Evolutionary conservation across 2,113 vertebrate genomes (phyloP), one percentile per base, ranked within the genome.

Genomic region (Pomatorhinus ruficollis): DNA sequence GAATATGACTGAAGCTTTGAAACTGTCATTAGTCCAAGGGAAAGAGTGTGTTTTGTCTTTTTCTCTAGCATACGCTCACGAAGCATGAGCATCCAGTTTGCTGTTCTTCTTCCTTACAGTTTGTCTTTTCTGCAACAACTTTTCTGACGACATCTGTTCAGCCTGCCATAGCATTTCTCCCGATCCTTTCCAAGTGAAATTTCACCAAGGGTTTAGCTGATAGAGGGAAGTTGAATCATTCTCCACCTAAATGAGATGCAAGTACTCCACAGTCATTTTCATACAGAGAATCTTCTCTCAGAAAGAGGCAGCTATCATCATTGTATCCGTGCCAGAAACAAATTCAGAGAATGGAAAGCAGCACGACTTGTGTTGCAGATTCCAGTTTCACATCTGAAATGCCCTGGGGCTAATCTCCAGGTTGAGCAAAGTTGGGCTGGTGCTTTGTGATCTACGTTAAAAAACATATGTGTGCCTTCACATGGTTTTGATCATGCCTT

Each of bases 391-490:
- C 13, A 44, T 50, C 17, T 78, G 56, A 84, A 78, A 50, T 33
- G 47, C 56, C 9, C 1, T 37, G 22, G 10, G 52, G 30, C 18
- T 84, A 28, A 78, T 39, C 42, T 77, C 35, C 37, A 35, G n/a
- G 23, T 6, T 70, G 52, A 85, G n/a, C 6, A 44, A 78, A 25
- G 6, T 53, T 4, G 0, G 22, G 10, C 17, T 64, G 10, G 21
- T 80, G 14, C 30, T 84, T 92, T 77, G 23, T 71, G 31, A 20
- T 52, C 16, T 57, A 12, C 4, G 0, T 70, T 74, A 47, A 61
- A 94, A 91, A 61, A 74, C 6, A 60, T 12, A 33, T 1, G 0
- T 0, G 0, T 23, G 20, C 54, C 74, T 74, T 77, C 35, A 54
- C 7, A 16, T 31, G 44, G 39, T 7, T 83, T 87, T 83, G 72